Base-by-base conservation (phyloP, 2,888 invertebrate species). In the Troilus luridus region DNA sequence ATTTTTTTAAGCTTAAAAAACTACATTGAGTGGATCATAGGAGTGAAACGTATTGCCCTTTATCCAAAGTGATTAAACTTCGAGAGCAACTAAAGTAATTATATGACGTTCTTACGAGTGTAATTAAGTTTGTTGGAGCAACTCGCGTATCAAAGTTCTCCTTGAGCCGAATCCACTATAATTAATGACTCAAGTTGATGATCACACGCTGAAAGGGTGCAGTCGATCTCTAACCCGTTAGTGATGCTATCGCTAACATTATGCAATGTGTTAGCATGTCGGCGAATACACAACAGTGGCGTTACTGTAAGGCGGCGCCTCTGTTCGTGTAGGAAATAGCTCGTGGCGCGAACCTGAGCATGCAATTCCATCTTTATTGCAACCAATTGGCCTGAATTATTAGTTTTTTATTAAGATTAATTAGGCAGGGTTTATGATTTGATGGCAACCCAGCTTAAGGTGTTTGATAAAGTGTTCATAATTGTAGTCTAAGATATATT, bases 221-320 rank as follows among this genome's bases (percentile, higher is more conserved):
- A 77, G 72, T 41, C 27, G 19, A 77, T 17, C 72, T 77, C 17
- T 19, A 41, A 17, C 17, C 27, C 27, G 7, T 41, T 41, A 17
- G 41, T 41, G 72, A 77, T 77, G 41, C 41, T 77, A 77, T 77
- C 72, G 19, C 10, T 3, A 41, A 27, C 72, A 77, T 77, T 77
- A 77, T 77, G 72, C 72, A 77, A 77, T 77, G 19, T 77, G 72
- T 77, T 77, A 77, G 72, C 72, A 77, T 77, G 72, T 17, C 72
- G 14, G 72, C 27, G 17, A 41, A 77, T 41, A 41, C 27, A 77
- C 17, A 27, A 41, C 72, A 27, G 24, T 3, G 27, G 41, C 41
- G 17, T 77, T 77, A 41, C 27, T 77, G 17, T 19, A 41, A 17
- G 72, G 8, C n/a, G 9, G 6, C 41, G 41, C 3, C 12, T 24